Evolutionary conservation across 23 tunicate genomes (phyloP).

Genomic region (Ciona savignyi): DNA sequence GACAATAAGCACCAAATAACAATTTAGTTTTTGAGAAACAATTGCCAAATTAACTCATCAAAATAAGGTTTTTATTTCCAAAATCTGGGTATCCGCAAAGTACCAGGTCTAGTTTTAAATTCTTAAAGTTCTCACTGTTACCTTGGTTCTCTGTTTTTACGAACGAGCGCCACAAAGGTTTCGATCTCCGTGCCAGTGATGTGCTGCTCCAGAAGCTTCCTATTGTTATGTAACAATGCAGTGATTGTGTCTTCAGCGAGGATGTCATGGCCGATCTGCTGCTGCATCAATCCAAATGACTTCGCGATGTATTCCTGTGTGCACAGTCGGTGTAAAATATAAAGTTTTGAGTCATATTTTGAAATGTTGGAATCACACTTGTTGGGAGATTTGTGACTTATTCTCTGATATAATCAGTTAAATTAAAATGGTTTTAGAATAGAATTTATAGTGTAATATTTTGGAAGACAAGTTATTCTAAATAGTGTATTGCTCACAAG

Average conservation of each 20-base stretch:
- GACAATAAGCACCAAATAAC: too few species aligned
- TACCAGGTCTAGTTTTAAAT: neutral
- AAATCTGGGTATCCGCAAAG: neutral
- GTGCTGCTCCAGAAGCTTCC: slow-evolving; percentile 91
- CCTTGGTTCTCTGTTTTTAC: slow-evolving; percentile 96
- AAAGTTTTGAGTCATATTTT: too few species aligned
- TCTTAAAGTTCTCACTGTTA: neutral
- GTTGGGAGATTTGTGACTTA: too few species aligned
- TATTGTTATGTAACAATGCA: slow-evolving; percentile 92
- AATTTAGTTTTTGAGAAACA: neutral
- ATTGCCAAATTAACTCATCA: neutral
- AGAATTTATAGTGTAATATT: too few species aligned
- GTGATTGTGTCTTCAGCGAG: slow-evolving; percentile 99
- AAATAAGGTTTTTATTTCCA: too few species aligned
- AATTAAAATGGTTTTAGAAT: too few species aligned
- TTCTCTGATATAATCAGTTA: too few species aligned
- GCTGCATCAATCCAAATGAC: slow-evolving; percentile 95
- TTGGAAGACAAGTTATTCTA: too few species aligned
- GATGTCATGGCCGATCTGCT: slow-evolving; percentile 96
- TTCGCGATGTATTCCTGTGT: slow-evolving; percentile 92
- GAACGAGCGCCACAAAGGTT: slow-evolving; percentile 87
- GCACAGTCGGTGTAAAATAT: too few species aligned
- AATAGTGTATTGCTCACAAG: too few species aligned
- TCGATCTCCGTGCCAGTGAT: slow-evolving; percentile 96
- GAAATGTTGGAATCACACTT: too few species aligned